A percentile compares a stretch with the other conserved stretches of the same genome.
Conservation (phyloP, 2,113 vertebrate genomes). For the Acanthochromis polyacanthus region DNA sequence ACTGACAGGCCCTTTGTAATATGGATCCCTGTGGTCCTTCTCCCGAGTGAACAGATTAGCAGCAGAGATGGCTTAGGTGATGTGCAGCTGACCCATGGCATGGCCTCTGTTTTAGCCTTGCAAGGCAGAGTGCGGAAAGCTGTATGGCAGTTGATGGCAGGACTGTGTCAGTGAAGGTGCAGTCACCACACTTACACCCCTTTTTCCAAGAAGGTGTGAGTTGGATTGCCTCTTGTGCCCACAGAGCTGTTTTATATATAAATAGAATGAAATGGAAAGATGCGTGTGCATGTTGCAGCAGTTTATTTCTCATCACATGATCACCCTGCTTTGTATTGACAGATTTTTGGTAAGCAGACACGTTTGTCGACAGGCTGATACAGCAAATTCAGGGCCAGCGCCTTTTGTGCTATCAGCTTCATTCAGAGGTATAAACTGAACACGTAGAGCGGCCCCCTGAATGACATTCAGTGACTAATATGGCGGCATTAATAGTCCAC, state of each 20-base stretch:
- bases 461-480: neutral
- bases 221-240: neutral
- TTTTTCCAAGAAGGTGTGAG: neutral
- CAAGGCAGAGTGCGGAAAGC: constrained; percentile 18
- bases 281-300: too few species aligned
- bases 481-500: neutral
- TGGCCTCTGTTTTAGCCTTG: constrained; percentile 25
- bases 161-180: constrained; percentile 2
- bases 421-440: neutral
- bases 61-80: constrained; percentile 17
- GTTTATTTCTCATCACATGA: neutral
- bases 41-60: constrained; percentile 47
- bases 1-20: constrained; percentile 33
- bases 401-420: neutral
- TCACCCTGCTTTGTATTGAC: neutral
- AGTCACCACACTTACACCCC: neutral
- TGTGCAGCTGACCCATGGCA: constrained; percentile 24
- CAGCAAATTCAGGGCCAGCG: neutral
- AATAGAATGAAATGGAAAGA: neutral
- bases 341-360: neutral
- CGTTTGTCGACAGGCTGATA: neutral
- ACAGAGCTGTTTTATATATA: neutral
- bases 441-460: neutral
- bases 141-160: neutral
- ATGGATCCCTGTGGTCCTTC: constrained; percentile 18